Conservation (phyloP, 2,888 invertebrate species). For the Limnephilus lunatus region DNA sequence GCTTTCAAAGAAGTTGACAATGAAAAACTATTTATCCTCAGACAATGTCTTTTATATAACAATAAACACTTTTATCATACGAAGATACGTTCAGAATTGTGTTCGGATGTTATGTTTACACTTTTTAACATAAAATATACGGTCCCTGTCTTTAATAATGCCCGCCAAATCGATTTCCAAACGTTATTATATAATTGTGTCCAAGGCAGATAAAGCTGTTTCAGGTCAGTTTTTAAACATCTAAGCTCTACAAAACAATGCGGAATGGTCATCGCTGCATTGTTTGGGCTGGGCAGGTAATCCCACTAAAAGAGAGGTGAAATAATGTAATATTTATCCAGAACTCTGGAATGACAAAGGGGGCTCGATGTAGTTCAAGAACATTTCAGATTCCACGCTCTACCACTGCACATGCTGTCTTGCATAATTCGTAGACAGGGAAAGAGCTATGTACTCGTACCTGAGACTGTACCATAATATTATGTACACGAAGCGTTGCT, state of each 20-base stretch:
- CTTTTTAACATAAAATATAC: not conserved
- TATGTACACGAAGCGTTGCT: constrained; percentile 37
- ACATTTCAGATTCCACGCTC: not conserved
- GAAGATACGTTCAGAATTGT: not conserved
- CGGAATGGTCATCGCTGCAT: not conserved
- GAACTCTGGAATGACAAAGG: not conserved
- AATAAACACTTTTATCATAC: no score
- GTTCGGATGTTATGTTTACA: no score
- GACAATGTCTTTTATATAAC: no score
- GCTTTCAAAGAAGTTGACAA: no score
- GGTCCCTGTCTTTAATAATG: no score
- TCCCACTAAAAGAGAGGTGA: not conserved
- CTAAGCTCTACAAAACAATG: not conserved
- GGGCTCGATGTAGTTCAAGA: not conserved
- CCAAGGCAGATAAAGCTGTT: not conserved
- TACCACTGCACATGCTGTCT: not conserved
- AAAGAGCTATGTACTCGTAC: constrained; percentile 14
- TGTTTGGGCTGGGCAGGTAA: not conserved
- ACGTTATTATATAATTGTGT: not conserved
- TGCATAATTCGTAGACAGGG: constrained; percentile 14
- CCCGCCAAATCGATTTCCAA: no score
- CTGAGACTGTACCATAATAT: constrained; percentile 10
- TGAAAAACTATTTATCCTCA: no score
- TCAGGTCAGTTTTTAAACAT: not conserved
- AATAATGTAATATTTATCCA: not conserved